phyloP scores from a whole-genome alignment of 2,113 vertebrate species.

The Terrapene triunguis region DNA sequence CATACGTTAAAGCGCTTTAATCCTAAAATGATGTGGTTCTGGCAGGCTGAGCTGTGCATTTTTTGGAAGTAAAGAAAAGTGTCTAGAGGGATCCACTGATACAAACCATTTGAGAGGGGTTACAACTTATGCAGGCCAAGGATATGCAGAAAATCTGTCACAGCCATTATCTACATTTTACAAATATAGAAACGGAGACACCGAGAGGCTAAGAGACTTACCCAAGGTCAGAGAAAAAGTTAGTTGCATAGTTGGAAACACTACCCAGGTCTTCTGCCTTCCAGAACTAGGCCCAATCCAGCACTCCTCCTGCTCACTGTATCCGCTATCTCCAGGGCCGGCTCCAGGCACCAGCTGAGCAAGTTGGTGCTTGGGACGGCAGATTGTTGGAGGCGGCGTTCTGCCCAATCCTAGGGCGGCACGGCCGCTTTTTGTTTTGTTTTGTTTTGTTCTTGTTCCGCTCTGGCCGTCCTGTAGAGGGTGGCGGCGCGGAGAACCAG shows the following conservation, averaged over 20 bases:
- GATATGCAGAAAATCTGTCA: neutral
- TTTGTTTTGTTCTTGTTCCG: too few species aligned
- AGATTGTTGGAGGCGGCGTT: too few species aligned
- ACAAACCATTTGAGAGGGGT: neutral
- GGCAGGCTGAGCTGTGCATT: neutral
- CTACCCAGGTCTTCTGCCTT: neutral
- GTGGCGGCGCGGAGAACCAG: too few species aligned
- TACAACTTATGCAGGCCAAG: neutral
- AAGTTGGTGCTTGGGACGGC: too few species aligned
- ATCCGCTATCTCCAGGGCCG: neutral
- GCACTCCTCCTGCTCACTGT: neutral
- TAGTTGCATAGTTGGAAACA: neutral
- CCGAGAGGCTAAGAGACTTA: neutral
- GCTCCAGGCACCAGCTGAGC: too few species aligned
- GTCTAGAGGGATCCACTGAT: neutral
- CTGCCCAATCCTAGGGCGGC: too few species aligned
- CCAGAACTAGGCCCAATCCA: neutral
- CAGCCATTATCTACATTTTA: neutral
- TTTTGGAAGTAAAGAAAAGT: neutral
- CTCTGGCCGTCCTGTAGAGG: too few species aligned
- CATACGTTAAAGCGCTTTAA: neutral
- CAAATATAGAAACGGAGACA: conserved; percentile 3
- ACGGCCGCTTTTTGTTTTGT: too few species aligned
- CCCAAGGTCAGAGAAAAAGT: conserved; percentile 7
- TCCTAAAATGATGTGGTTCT: neutral